A percentile compares a stretch with the other conserved stretches of the same genome.
phyloP scores from a whole-genome alignment of 2,888 invertebrate genomes.

The Rotaria sp. region DNA sequence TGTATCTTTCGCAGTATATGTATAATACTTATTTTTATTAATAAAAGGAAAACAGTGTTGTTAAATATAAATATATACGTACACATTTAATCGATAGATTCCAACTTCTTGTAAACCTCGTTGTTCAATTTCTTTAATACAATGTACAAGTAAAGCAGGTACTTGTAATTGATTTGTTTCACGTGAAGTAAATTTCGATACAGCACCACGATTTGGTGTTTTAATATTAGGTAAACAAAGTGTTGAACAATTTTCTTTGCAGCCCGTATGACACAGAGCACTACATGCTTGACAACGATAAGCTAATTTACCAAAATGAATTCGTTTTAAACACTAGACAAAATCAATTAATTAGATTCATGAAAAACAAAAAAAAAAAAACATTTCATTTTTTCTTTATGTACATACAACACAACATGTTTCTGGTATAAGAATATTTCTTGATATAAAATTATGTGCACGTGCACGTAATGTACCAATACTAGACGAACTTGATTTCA shows the following conservation, averaged over 20 bases:
- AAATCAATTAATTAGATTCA: background rate
- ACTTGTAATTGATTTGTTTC: conserved; percentile 30
- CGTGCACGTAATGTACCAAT: conserved; percentile 16
- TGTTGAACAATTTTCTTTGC: conserved; percentile 36
- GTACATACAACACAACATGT: conserved; percentile 5
- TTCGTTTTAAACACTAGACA: conserved; percentile 32
- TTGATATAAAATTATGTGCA: conserved; percentile 30
- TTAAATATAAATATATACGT: no score
- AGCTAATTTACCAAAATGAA: conserved; percentile 40
- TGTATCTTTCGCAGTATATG: no score
- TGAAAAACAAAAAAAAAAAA: no score
- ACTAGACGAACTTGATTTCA: conserved; percentile 28
- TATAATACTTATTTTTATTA: no score
- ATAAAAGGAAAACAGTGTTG: no score
- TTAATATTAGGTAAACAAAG: conserved; percentile 36
- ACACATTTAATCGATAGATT: conserved; percentile 38
- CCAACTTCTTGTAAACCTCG: conserved; percentile 40
- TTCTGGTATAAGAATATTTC: conserved; percentile 15
- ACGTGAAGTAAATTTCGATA: conserved; percentile 29
- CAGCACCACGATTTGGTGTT: conserved; percentile 34
- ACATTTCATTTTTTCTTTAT: background rate
- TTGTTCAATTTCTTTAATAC: conserved; percentile 39
- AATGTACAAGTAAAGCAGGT: conserved; percentile 34
- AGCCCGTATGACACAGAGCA: conserved; percentile 35
- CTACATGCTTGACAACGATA: conserved; percentile 37